These are phyloP conservation scores for Germaria angustata DNA, from an alignment of 2,888 invertebrate genomes.

Conservation along the genomic window DNA sequence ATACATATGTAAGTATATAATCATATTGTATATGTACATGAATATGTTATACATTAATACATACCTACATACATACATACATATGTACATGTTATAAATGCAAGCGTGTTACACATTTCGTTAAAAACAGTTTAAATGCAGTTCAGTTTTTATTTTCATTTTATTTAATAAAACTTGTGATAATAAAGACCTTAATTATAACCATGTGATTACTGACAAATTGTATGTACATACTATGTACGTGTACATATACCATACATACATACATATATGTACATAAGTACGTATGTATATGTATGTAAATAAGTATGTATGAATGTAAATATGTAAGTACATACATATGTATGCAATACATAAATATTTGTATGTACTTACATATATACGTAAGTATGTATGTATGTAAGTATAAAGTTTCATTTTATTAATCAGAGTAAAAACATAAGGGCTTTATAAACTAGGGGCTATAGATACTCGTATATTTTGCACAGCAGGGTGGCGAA, in stretches of 20 bases:
- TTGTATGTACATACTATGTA: too few species aligned
- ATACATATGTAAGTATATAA: not conserved
- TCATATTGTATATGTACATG: not conserved
- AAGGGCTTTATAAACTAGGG: not conserved
- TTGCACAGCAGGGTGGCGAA: not conserved
- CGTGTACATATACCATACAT: too few species aligned
- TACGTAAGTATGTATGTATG: not conserved
- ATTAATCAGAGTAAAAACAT: slow-evolving; percentile 10
- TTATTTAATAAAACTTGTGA: slow-evolving; percentile 2
- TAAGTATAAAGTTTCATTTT: not conserved
- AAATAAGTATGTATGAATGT: too few species aligned
- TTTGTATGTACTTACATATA: too few species aligned
- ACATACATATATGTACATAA: not conserved
- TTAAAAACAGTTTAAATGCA: slow-evolving; percentile 40
- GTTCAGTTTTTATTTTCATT: slow-evolving; percentile 23
- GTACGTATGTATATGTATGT: too few species aligned
- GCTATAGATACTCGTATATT: not conserved
- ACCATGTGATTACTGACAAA: slow-evolving; percentile 47
- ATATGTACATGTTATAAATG: not conserved
- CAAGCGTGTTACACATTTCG: not conserved
- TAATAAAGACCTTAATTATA: slow-evolving; percentile 49
- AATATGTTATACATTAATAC: not conserved
- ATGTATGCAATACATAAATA: too few species aligned
- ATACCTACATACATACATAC: not conserved
- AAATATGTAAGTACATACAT: too few species aligned